Conservation (phyloP, 2,113 vertebrate species). For the Neolamprologus longior region DNA sequence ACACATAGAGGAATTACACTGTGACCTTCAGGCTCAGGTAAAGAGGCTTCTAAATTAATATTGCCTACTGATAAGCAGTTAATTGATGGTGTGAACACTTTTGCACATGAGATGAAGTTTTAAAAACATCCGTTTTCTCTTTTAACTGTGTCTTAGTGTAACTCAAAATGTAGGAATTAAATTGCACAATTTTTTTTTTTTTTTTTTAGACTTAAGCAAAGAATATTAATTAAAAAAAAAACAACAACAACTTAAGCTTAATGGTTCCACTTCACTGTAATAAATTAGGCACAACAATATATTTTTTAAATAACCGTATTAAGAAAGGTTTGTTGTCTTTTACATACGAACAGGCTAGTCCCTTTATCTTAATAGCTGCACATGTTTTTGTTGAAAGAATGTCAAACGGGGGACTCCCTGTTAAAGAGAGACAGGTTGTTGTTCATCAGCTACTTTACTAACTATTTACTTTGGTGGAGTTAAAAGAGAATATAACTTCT, state of each 20-base stretch:
- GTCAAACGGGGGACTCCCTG: not conserved
- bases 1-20: not conserved
- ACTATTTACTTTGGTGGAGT: not conserved
- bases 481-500: not conserved
- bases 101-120: not conserved
- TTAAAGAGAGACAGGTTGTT: not conserved
- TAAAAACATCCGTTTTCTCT: fast-evolving
- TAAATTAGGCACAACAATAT: fast-evolving
- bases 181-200: not conserved
- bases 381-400: not conserved
- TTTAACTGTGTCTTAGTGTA: not conserved
- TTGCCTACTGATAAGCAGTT: not conserved
- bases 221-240: fast-evolving
- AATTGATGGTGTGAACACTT: not conserved
- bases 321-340: not conserved
- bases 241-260: not conserved
- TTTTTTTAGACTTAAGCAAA: not conserved
- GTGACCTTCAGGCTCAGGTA: not conserved
- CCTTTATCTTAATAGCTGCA: not conserved
- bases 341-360: not conserved
- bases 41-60: not conserved
- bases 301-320: fast-evolving
- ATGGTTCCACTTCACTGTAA: not conserved
- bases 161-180: not conserved
- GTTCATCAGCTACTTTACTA: not conserved